phyloP scores from a whole-genome alignment of 2,797 vertebrate species.

The Parauchenoglanis punctatus region DNA sequence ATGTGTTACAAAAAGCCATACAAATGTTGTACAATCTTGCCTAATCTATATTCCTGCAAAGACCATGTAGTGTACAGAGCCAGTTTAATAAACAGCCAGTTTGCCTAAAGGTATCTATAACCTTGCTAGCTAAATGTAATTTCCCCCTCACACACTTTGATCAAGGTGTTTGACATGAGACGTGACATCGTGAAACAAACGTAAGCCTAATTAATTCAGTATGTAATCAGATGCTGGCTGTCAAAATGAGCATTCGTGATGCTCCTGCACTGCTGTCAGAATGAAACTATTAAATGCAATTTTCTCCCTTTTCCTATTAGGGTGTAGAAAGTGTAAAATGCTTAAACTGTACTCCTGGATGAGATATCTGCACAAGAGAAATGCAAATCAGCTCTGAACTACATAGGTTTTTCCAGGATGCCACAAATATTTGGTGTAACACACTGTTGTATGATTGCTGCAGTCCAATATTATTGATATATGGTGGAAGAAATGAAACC shows the following conservation, averaged over 20 bases:
- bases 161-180: neutral
- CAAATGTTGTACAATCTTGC: neutral
- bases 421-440: neutral
- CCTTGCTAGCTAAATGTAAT: neutral
- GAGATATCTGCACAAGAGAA: neutral
- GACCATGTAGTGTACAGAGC: neutral
- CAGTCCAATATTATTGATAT: neutral
- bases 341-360: neutral
- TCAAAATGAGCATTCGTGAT: neutral
- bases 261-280: neutral
- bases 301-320: neutral
- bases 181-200: neutral
- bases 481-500: neutral
- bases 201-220: constrained; percentile 6
- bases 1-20: neutral
- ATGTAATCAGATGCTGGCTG: neutral
- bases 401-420: neutral
- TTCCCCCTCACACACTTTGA: neutral
- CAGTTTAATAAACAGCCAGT: neutral
- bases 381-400: neutral
- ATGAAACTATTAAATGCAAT: no score
- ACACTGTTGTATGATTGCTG: neutral
- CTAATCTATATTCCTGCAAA: neutral
- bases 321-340: neutral
- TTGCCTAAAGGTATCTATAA: neutral